Evolutionary conservation across 2,113 vertebrate species (phyloP).

Genomic region (Siniperca chuatsi): DNA sequence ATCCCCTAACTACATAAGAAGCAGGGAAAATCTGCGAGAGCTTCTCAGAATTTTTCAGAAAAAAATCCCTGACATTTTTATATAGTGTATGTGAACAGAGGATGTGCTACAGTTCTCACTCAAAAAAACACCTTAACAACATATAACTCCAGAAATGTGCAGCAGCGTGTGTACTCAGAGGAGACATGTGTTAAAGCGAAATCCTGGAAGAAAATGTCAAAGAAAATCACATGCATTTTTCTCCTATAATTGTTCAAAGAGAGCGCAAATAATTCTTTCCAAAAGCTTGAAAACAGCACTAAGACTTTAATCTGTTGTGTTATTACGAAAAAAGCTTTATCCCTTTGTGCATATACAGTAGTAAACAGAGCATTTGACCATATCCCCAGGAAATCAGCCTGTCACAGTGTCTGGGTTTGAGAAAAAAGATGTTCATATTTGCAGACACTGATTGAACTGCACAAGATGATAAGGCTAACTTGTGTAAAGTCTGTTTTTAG

Average conservation of each 20-base stretch:
- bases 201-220: constrained; percentile 26
- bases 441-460: constrained; percentile 51
- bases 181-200: background rate
- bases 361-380: constrained; percentile 56
- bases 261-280: constrained; percentile 35
- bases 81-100: background rate
- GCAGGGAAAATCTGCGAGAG: constrained; percentile 25
- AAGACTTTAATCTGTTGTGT: constrained; percentile 62
- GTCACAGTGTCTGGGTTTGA: constrained; percentile 45
- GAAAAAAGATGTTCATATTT: constrained; percentile 49
- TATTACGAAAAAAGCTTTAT: constrained; percentile 55
- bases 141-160: background rate
- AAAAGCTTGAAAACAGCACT: constrained; percentile 20
- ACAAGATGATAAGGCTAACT: constrained; percentile 34
- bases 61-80: background rate
- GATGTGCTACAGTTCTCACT: background rate
- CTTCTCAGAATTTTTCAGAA: background rate
- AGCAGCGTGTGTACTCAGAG: background rate
- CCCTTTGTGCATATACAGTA: constrained; percentile 49
- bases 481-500: constrained; percentile 45
- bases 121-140: background rate
- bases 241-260: constrained; percentile 45
- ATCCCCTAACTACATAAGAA: constrained; percentile 45
- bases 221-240: constrained; percentile 37
- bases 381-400: constrained; percentile 58